phyloP scores from a whole-genome alignment of 2,113 vertebrate genomes.

The Eulemur rufifrons region DNA sequence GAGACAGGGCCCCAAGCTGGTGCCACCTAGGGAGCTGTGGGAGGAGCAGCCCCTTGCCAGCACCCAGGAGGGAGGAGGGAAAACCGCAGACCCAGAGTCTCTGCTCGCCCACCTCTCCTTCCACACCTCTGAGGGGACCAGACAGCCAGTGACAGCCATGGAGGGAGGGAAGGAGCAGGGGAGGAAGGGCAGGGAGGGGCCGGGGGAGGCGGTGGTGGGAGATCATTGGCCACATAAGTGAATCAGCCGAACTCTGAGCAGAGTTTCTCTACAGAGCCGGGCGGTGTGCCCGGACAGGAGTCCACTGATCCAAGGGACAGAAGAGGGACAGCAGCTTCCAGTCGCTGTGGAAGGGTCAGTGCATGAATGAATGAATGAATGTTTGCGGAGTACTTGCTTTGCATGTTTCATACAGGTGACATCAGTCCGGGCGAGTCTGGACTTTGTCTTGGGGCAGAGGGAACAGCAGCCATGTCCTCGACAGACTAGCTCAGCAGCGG shows the following conservation, averaged over 20 bases:
- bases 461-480: neutral
- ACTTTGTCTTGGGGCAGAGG: neutral
- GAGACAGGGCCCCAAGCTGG: too few relatives aligned
- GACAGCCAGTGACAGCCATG: too few relatives aligned
- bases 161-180: neutral
- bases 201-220: too few relatives aligned
- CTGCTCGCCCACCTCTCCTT: neutral
- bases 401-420: neutral
- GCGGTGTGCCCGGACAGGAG: too few relatives aligned
- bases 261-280: too few relatives aligned
- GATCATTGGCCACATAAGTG: rapidly evolving
- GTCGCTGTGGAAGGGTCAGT: neutral
- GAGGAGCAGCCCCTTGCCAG: rapidly evolving
- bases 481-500: neutral
- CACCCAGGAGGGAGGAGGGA: neutral
- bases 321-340: neutral
- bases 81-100: rapidly evolving
- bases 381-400: rapidly evolving
- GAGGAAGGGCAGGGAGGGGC: too few relatives aligned
- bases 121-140: too few relatives aligned
- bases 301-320: too few relatives aligned
- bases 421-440: neutral
- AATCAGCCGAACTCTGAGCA: too few relatives aligned
- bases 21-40: rapidly evolving
- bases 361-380: neutral